Evolutionary conservation across 1,140 invertebrate species (phyloP).

Genomic region (Pectinophora gossypiella): DNA sequence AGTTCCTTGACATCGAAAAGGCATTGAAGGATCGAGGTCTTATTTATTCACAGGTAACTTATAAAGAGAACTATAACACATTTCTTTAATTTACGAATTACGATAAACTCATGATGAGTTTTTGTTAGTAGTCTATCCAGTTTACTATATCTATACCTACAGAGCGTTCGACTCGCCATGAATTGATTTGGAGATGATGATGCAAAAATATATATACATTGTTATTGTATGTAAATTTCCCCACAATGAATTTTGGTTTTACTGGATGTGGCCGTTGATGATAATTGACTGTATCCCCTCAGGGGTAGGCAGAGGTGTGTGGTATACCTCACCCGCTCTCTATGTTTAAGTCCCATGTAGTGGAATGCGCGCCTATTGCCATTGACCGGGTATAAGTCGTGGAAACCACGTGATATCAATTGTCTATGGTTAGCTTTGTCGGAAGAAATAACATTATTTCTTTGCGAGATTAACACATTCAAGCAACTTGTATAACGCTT

Average conservation of each 20-base stretch:
- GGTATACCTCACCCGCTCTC: too few species aligned
- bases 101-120: not conserved
- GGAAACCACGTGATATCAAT: too few species aligned
- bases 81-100: not conserved
- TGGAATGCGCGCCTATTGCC: too few species aligned
- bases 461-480: too few species aligned
- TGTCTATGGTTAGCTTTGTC: too few species aligned
- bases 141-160: not conserved
- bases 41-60: conserved; percentile 50
- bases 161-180: not conserved
- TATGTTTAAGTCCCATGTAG: too few species aligned
- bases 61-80: not conserved
- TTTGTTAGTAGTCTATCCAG: not conserved
- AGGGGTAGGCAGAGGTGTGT: too few species aligned
- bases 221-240: not conserved
- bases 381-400: too few species aligned
- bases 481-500: too few species aligned
- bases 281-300: too few species aligned
- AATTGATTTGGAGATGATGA: not conserved
- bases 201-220: not conserved
- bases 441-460: too few species aligned
- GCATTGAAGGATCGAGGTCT: conserved; percentile 40
- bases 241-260: not conserved
- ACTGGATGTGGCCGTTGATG: too few species aligned
- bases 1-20: conserved; percentile 43